phyloP scores from a whole-genome alignment of 2,888 invertebrate genomes.

The Dynastes maya region DNA sequence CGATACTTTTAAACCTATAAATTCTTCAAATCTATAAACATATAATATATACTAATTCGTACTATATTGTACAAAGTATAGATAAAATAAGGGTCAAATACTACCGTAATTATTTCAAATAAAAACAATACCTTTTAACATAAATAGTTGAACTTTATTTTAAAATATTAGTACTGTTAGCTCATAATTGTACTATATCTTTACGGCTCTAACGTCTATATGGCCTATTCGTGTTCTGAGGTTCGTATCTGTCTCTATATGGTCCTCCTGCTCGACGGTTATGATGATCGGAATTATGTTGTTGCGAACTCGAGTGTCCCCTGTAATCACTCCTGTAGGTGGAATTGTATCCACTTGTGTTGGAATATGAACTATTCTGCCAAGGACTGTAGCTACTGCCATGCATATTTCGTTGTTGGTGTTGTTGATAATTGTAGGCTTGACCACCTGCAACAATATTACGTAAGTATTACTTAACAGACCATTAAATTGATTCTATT shows the following conservation, averaged over 20 bases:
- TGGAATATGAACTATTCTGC: constrained; percentile 23
- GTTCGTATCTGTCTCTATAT: constrained; percentile 63
- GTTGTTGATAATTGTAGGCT: constrained; percentile 35
- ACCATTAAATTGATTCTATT: background rate
- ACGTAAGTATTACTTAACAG: background rate
- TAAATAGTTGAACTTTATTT: constrained; percentile 32
- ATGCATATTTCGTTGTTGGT: constrained; percentile 3
- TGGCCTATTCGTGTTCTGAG: constrained; percentile 51
- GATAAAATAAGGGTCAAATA: constrained; percentile 7
- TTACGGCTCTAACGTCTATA: constrained; percentile 43
- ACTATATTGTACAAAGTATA: constrained; percentile 21
- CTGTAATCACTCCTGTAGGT: constrained; percentile 50
- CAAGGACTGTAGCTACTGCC: background rate
- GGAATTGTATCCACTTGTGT: constrained; percentile 53
- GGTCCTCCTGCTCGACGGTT: constrained; percentile 62
- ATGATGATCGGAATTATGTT: constrained; percentile 18
- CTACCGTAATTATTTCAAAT: constrained; percentile 16
- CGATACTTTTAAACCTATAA: background rate
- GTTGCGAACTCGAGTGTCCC: constrained; percentile 14
- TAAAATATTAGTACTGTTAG: constrained; percentile 22
- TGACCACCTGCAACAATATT: constrained; percentile 30
- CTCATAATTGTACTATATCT: constrained; percentile 17
- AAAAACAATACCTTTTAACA: constrained; percentile 29
- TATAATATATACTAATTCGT: background rate
- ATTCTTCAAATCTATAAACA: background rate